Conservation (phyloP, 2,888 invertebrate species). For the Orgyia antiqua region DNA sequence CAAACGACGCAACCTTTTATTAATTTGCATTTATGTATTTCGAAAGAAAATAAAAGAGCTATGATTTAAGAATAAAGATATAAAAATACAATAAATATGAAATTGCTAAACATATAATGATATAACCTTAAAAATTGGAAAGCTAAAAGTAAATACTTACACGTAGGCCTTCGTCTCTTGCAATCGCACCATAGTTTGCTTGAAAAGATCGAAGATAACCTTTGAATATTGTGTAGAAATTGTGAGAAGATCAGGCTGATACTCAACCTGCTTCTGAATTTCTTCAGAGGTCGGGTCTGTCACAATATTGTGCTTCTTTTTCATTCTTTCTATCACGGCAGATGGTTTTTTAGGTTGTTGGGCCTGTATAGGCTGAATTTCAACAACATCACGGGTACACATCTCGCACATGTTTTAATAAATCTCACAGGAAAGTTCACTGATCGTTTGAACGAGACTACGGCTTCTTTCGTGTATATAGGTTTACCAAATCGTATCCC, state of each 20-base stretch:
- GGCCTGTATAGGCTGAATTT: constrained; percentile 25
- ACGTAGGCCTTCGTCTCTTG: constrained; percentile 69
- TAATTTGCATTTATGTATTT: too few species aligned
- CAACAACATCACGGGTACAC: constrained; percentile 54
- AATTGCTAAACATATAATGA: too few species aligned
- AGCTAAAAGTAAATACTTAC: constrained; percentile 50
- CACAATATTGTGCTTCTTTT: constrained; percentile 63
- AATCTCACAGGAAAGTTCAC: constrained; percentile 20
- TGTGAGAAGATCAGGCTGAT: constrained; percentile 69
- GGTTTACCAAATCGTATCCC: constrained; percentile 48
- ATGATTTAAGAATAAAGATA: too few species aligned
- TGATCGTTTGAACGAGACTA: constrained; percentile 32
- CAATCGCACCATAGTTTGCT: constrained; percentile 43
- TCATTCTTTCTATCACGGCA: constrained; percentile 53
- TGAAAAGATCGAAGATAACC: constrained; percentile 53
- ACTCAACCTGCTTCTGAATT: constrained; percentile 56
- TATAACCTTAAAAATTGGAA: background rate
- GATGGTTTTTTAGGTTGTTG: constrained; percentile 20
- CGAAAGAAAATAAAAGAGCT: too few species aligned
- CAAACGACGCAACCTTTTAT: too few species aligned
- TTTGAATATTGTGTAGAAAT: constrained; percentile 69
- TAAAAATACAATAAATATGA: too few species aligned
- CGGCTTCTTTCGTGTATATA: constrained; percentile 50
- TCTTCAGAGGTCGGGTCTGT: constrained; percentile 53
- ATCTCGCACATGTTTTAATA: constrained; percentile 62